These are phyloP conservation scores for Monopis laevigella DNA, from an alignment of 2,888 invertebrate genomes.

Conservation along the genomic window DNA sequence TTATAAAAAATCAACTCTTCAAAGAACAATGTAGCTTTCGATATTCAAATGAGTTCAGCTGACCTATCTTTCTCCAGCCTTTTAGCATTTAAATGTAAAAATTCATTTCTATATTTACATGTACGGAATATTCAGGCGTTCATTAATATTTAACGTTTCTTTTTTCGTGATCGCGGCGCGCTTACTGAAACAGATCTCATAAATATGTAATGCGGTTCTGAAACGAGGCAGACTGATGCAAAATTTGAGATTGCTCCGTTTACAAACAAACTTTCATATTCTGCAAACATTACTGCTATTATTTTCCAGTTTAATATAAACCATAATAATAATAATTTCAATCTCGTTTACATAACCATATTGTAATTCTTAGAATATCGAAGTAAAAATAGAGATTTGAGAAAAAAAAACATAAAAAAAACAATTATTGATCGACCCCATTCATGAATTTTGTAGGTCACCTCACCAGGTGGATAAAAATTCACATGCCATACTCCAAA, in stretches of 20 bases:
- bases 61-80: conserved; percentile 2
- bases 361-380: no score
- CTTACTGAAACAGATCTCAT: conserved; percentile 51
- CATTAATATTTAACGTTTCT: conserved; percentile 63
- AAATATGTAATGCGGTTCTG: conserved; percentile 55
- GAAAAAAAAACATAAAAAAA: no score
- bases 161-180: conserved; percentile 38
- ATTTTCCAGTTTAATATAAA: no score
- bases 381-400: no score
- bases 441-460: no score
- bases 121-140: conserved; percentile 58
- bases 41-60: not conserved
- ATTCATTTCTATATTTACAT: conserved; percentile 57
- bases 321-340: no score
- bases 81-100: conserved; percentile 46
- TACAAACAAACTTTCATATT: conserved; percentile 37
- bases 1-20: no score
- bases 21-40: not conserved
- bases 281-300: not conserved
- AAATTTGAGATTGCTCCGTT: conserved; percentile 37
- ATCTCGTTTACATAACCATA: no score
- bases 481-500: no score
- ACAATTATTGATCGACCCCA: no score
- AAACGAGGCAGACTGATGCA: conserved; percentile 37
- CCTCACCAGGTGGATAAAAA: no score